Evolutionary conservation across 2,888 invertebrate genomes (phyloP), one percentile per base, ranked within the genome.

Genomic region (Dendrolimus pini): DNA sequence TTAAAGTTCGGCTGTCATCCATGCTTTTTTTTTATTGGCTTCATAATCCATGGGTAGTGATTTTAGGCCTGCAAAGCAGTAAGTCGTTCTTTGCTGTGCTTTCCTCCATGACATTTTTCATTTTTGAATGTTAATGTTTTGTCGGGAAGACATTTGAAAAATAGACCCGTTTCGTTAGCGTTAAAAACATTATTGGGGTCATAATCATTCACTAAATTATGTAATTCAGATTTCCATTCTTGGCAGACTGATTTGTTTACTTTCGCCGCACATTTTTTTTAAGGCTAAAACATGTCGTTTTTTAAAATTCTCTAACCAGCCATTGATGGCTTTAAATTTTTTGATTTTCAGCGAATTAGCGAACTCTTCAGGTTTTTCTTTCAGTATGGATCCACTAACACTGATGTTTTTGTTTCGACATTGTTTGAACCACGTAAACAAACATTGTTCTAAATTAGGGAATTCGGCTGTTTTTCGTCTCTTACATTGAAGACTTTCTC

Each of bases 41-140:
- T 58, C 53, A 57, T 61, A 61, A 59, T 61, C 55, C 56, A 59
- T 54, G 41, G 60, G 62, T 52, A 60, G 47, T 42, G 58, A 54
- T 58, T 60, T 59, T 54, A 58, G 53, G 41, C 60, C 60, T 60
- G 54, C 47, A 55, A 62, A 60, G 57, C 60, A 62, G 60, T 63
- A 14, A 60, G n/a, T 12, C 60, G 52, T 52, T 60, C 62, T 56
- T 60, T 60, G 42, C 55, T 58, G 55, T 55, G 56, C 53, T 61
- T 59, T 47, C 61, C 57, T n/a, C 57, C 59, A 55, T 57, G 57
- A 54, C 59, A 58, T 54, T 55, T 55, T 41, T 57, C 57, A 57
- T 53, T 41, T 55, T 60, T 60, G 47, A 60, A 61, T n/a, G 54
- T 61, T 52, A 61, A 52, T 18, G 59, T 61, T 55, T 61, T 55